These are phyloP conservation scores for Typhlichthys subterraneus DNA, from an alignment of 2,797 vertebrate genomes.

Conservation along the genomic window DNA sequence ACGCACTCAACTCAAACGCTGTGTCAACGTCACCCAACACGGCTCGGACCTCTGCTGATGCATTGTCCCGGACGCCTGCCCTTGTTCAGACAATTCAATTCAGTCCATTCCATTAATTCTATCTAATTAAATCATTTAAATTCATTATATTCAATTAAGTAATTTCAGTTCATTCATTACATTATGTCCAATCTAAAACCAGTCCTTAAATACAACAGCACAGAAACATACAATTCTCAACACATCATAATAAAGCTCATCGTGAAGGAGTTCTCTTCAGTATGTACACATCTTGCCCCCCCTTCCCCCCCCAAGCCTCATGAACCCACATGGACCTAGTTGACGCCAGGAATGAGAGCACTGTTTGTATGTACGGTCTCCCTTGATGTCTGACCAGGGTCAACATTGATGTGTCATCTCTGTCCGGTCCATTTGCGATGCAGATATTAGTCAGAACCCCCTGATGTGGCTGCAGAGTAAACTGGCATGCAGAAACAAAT, in stretches of 20 bases:
- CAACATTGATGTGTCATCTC: constrained; percentile 68
- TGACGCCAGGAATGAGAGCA: constrained; percentile 33
- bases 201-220: too few species aligned
- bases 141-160: too few species aligned
- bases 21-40: background rate
- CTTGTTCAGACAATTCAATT: too few species aligned
- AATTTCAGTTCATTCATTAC: too few species aligned
- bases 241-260: too few species aligned
- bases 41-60: background rate
- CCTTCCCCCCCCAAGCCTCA: constrained; percentile 6
- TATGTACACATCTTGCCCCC: background rate
- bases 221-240: too few species aligned
- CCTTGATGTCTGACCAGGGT: constrained; percentile 44
- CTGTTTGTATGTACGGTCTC: constrained; percentile 50
- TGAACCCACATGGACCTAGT: constrained; percentile 11
- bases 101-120: too few species aligned
- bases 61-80: too few species aligned
- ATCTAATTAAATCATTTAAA: too few species aligned
- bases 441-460: constrained; percentile 54
- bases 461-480: constrained; percentile 44
- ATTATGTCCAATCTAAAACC: too few species aligned
- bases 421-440: constrained; percentile 45
- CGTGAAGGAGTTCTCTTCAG: too few species aligned
- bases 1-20: background rate
- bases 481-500: constrained; percentile 52